Base-by-base conservation (phyloP, 2,888 invertebrate genomes). In the Drosophila prolongata region DNA sequence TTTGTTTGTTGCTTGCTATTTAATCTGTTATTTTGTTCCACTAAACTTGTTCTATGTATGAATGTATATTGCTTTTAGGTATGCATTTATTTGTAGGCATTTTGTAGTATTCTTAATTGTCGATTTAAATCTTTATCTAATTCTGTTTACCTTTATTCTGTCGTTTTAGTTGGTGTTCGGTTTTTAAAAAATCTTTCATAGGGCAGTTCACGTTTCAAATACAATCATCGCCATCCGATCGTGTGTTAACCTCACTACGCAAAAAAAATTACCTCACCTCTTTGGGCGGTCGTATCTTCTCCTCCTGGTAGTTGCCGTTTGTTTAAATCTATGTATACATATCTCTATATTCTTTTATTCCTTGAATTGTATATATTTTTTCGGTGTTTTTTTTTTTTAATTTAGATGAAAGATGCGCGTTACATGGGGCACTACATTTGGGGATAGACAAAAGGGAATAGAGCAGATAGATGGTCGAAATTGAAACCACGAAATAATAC, bases 201-300 rank as follows among this genome's bases (percentile, higher is more conserved):
- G 82, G 81, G 82, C 82, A 83, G 82, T 83, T 89, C 87, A 75
- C 65, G 89, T 82, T 89, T 87, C 84, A 59, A 69, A 77, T 61
- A 62, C 84, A 88, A 86, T 86, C 80, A 52, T 60, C 24, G 61
- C 73, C 65, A 59, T 53, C 56, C 60, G 75, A 72, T 73, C 70
- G 53, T 62, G 59, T 68, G 52, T 67, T 59, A 58, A 60, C 59
- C 54, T 56, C 24, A 40, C 71, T 66, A 27, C 35, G 38, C 71
- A 55, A 66, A 70, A 61, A 65, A 65, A 65, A 66, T 35, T 37
- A 30, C 27, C n/a, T 40, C 38, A 57, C 16, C 50, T 24, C 59
- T 24, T n/a, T 40, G 40, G 34, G 57, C 65, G 70, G 69, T 62
- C 40, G 34, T 54, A 66, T 55, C 64, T 64, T 24, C 49, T 47